These are phyloP conservation scores for Polypterus bichir DNA, from an alignment of 2,113 vertebrate species.

Conservation along the genomic window DNA sequence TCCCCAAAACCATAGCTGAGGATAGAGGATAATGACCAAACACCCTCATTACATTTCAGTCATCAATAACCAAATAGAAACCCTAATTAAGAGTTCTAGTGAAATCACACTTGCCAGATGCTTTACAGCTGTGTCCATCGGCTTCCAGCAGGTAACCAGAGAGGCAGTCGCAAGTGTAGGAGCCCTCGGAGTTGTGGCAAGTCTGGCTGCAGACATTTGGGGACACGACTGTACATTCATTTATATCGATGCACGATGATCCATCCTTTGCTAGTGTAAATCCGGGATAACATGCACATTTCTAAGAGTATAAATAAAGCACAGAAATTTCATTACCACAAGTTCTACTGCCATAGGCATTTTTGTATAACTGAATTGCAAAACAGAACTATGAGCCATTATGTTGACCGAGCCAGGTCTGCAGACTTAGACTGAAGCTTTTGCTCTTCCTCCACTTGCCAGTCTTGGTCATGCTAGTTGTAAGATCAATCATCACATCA, in stretches of 20 bases:
- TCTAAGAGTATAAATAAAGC: constrained; percentile 33
- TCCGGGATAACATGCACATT: constrained; percentile 59
- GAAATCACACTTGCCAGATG: constrained; percentile 40
- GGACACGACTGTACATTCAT: constrained; percentile 49
- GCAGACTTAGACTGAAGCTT: too few relatives aligned
- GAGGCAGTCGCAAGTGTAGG: constrained; percentile 62
- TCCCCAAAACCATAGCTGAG: too few relatives aligned
- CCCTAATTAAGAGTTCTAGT: constrained; percentile 3
- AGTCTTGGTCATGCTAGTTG: too few relatives aligned
- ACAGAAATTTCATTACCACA: background rate
- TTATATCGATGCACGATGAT: constrained; percentile 51
- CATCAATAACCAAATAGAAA: background rate
- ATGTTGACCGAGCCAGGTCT: too few relatives aligned
- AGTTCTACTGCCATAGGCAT: too few relatives aligned
- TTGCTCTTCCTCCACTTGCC: too few relatives aligned
- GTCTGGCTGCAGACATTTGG: constrained; percentile 54
- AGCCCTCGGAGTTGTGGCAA: constrained; percentile 59
- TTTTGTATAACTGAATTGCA: too few relatives aligned
- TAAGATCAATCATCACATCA: too few relatives aligned
- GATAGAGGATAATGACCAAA: too few relatives aligned
- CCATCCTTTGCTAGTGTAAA: constrained; percentile 39
- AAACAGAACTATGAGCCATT: too few relatives aligned
- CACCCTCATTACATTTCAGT: too few relatives aligned
- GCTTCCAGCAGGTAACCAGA: constrained; percentile 66
- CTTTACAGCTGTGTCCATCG: constrained; percentile 61